A percentile compares a stretch with the other conserved stretches of the same genome.
phyloP scores from a whole-genome alignment of 2,113 vertebrate species.

The Phaethornis superciliosus region DNA sequence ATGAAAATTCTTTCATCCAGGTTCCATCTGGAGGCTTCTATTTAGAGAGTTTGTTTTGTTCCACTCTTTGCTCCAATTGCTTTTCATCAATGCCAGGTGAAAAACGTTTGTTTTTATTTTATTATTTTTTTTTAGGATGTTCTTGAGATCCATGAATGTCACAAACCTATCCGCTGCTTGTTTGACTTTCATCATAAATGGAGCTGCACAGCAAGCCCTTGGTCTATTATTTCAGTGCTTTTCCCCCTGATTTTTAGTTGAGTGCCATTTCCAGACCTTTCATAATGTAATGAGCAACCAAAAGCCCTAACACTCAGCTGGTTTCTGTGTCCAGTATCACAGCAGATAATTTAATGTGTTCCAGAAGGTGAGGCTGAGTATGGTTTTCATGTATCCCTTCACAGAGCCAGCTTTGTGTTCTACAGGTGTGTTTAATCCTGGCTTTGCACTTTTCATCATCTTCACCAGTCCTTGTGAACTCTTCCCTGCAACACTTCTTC shows the following conservation, averaged over 20 bases:
- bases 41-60: constrained; percentile 24
- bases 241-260: neutral
- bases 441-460: neutral
- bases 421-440: neutral
- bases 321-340: neutral
- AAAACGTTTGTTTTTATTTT: neutral
- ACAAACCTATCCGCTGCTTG: neutral
- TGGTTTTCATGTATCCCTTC: neutral
- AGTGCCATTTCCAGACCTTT: neutral
- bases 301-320: neutral
- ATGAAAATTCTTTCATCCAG: neutral
- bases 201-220: neutral
- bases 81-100: neutral
- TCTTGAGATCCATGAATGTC: neutral
- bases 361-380: neutral
- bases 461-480: too few species aligned
- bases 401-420: neutral
- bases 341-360: neutral
- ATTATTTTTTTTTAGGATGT: neutral
- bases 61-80: neutral
- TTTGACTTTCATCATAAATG: neutral
- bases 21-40: constrained; percentile 10
- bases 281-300: neutral
- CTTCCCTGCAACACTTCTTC: neutral
- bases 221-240: neutral